A percentile compares a stretch with the other conserved stretches of the same genome.
phyloP scores from a whole-genome alignment of 2,797 vertebrate genomes.

The Pseudochromis fuscus region DNA sequence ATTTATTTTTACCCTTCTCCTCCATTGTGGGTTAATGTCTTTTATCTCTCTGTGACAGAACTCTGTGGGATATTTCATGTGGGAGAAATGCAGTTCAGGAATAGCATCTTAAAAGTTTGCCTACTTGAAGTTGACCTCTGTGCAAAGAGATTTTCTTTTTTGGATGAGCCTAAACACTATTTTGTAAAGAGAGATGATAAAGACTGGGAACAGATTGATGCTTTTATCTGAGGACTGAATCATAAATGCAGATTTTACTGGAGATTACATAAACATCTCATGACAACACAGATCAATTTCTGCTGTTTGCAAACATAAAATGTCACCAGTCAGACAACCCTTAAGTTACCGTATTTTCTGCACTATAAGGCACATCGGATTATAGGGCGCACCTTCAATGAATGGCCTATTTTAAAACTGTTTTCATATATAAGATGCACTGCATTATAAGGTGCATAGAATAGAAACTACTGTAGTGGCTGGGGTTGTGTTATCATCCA shows the following conservation, averaged over 20 bases:
- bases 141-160: slow-evolving; percentile 23
- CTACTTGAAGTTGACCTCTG: slow-evolving; percentile 50
- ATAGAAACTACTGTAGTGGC: too few species aligned
- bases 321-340: background rate
- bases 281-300: too few species aligned
- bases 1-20: slow-evolving; percentile 67
- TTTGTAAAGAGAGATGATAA: slow-evolving; percentile 28
- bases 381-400: too few species aligned
- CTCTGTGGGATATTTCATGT: slow-evolving; percentile 58
- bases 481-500: too few species aligned
- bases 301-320: background rate
- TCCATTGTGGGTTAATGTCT: slow-evolving; percentile 59
- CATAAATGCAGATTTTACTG: slow-evolving; percentile 3
- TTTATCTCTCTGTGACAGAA: slow-evolving; percentile 65
- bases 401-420: too few species aligned
- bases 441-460: too few species aligned
- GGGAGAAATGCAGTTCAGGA: slow-evolving; percentile 61
- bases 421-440: too few species aligned
- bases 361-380: too few species aligned
- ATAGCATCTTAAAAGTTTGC: slow-evolving; percentile 64
- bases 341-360: background rate
- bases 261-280: slow-evolving; percentile 14
- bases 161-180: slow-evolving; percentile 12
- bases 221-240: slow-evolving; percentile 1
- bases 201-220: slow-evolving; percentile 7